Conservation (phyloP, 2,113 vertebrate genomes). For the Thamnaconus septentrionalis region DNA sequence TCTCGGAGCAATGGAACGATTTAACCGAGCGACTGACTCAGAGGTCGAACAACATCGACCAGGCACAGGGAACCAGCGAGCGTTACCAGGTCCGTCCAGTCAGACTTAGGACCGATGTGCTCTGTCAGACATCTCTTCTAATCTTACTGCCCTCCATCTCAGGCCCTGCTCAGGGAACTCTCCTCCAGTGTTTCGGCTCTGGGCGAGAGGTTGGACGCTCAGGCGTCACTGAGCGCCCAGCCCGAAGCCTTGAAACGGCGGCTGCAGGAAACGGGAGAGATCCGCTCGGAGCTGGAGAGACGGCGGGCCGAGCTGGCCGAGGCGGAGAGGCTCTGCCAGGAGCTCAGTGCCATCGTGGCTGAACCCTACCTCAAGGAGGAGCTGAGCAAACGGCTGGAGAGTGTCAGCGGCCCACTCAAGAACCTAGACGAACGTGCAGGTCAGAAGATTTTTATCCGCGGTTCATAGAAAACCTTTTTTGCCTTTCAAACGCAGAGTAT, state of each 20-base stretch:
- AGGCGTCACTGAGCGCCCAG: conserved; percentile 87
- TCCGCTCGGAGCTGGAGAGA: conserved; percentile 90
- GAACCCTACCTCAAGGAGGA: conserved; percentile 96
- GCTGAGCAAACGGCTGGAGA: conserved; percentile 88
- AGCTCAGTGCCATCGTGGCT: conserved; percentile 87
- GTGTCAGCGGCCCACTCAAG: conserved; percentile 85
- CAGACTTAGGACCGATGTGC: background rate
- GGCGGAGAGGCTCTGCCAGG: conserved; percentile 85
- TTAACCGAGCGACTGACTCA: conserved; percentile 83
- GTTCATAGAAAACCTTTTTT: conserved; percentile 4
- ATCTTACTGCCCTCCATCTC: background rate
- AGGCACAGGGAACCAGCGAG: conserved; percentile 88
- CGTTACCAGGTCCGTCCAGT: conserved; percentile 77
- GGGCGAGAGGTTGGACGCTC: conserved; percentile 82
- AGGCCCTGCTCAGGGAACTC: conserved; percentile 82
- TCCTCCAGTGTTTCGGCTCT: conserved; percentile 83
- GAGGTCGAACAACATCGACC: conserved; percentile 89
- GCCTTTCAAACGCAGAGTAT: conserved; percentile 45
- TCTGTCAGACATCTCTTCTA: background rate
- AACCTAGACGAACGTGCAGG: conserved; percentile 93
- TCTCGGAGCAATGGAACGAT: conserved; percentile 88
- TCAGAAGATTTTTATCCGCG: conserved; percentile 53
- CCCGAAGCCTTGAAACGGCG: conserved; percentile 90
- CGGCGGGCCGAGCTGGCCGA: conserved; percentile 81
- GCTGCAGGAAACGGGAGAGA: conserved; percentile 92